These are phyloP conservation scores for Brachionus paranguensis DNA, from an alignment of 1,140 invertebrate genomes.

Conservation along the genomic window DNA sequence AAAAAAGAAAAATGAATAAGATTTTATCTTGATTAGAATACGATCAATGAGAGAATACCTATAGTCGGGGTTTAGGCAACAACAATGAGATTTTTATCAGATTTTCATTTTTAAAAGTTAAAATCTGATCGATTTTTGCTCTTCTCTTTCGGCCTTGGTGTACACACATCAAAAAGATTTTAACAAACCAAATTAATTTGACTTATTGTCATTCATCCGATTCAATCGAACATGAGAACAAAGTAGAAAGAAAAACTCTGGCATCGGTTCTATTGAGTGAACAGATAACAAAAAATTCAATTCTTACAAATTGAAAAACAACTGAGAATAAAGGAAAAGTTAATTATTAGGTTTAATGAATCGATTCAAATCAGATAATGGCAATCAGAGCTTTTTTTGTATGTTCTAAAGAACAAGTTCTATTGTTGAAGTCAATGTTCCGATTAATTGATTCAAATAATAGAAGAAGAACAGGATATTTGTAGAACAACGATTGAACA, in stretches of 20 bases:
- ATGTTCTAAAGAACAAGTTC: neutral
- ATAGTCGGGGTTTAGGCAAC: neutral
- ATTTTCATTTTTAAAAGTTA: neutral
- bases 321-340: neutral
- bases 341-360: slow-evolving; percentile 32
- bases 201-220: slow-evolving; percentile 23
- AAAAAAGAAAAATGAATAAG: neutral
- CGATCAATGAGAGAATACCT: neutral
- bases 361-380: slow-evolving; percentile 8
- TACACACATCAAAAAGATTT: slow-evolving; percentile 12
- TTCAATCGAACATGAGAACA: slow-evolving; percentile 5
- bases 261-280: neutral
- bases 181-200: neutral
- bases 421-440: slow-evolving; percentile 1
- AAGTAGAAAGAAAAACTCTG: neutral
- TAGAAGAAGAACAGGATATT: neutral
- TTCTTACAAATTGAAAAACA: neutral
- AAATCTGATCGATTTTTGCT: slow-evolving; percentile 11
- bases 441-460: neutral
- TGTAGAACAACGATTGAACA: neutral
- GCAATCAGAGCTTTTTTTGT: neutral
- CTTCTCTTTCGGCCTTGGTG: neutral
- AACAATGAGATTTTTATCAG: slow-evolving; percentile 8
- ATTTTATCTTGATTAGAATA: neutral
- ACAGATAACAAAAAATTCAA: neutral